These are phyloP conservation scores for Sander lucioperca DNA, from an alignment of 2,113 vertebrate genomes.

Conservation along the genomic window DNA sequence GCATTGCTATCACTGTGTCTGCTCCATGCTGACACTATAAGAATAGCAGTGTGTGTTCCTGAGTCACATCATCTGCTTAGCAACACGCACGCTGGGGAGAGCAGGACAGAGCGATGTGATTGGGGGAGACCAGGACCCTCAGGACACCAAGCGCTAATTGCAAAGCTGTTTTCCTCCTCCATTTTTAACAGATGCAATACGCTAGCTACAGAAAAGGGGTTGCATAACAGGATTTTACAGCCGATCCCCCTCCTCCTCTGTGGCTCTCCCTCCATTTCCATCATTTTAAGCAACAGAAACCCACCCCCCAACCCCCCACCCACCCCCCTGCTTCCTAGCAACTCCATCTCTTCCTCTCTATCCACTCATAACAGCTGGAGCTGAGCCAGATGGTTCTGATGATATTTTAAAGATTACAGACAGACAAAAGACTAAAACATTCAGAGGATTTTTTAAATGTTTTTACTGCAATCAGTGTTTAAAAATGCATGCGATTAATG, in stretches of 20 bases:
- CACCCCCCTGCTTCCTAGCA: conserved; percentile 41
- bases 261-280: conserved; percentile 61
- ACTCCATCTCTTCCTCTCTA: conserved; percentile 58
- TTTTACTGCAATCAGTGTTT: conserved; percentile 9
- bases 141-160: conserved; percentile 79
- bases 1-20: conserved; percentile 57
- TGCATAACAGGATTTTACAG: conserved; percentile 82
- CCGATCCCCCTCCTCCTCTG: conserved; percentile 62
- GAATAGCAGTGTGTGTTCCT: conserved; percentile 69
- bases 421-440: conserved; percentile 41
- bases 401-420: conserved; percentile 62
- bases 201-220: conserved; percentile 71
- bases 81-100: conserved; percentile 74
- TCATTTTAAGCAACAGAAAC: conserved; percentile 46
- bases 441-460: conserved; percentile 8
- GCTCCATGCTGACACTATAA: conserved; percentile 56
- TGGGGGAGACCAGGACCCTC: conserved; percentile 80
- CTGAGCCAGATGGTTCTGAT: conserved; percentile 64
- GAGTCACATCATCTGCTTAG: conserved; percentile 83
- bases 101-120: conserved; percentile 74
- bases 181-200: conserved; percentile 78
- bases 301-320: conserved; percentile 27
- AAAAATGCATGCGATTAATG: conserved; percentile 8
- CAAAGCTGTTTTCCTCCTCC: conserved; percentile 76
- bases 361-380: conserved; percentile 70